phyloP scores from a whole-genome alignment of 2,797 vertebrate genomes.

The Pipistrellus pipistrellus region DNA sequence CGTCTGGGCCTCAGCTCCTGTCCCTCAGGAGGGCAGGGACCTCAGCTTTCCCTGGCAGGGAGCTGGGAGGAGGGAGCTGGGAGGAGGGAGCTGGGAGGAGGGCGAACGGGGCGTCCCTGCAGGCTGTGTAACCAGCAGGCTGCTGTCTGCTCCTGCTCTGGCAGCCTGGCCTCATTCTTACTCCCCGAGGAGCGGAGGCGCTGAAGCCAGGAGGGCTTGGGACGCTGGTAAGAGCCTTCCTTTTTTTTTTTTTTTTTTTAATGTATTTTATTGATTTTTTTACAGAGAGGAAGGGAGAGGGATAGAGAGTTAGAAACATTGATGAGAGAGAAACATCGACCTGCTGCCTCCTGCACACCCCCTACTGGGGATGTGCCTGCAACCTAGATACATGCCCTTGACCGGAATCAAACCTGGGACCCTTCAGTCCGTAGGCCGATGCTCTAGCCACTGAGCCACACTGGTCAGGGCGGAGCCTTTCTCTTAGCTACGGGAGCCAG shows the following conservation, averaged over 20 bases:
- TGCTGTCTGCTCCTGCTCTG: neutral
- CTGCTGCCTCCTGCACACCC: too few species aligned
- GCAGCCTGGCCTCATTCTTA: neutral
- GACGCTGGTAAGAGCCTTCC: neutral
- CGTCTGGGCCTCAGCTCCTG: neutral
- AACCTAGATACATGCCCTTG: too few species aligned
- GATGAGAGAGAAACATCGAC: too few species aligned
- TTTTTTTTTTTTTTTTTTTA: too few species aligned
- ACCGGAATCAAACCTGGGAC: too few species aligned
- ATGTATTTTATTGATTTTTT: too few species aligned
- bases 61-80: neutral
- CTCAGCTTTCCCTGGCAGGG: neutral
- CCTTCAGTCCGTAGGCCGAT: too few species aligned
- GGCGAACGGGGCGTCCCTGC: neutral
- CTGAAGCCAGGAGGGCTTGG: neutral
- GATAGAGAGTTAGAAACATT: too few species aligned
- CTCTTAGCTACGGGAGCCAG: neutral
- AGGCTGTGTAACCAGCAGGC: neutral
- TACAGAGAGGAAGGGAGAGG: too few species aligned
- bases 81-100: neutral
- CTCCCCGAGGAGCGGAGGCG: neutral
- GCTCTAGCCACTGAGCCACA: too few species aligned
- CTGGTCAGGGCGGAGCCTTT: neutral
- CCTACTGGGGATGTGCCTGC: too few species aligned
- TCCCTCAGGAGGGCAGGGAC: neutral